Evolutionary conservation across 2,113 vertebrate species (phyloP), one percentile per base, ranked within the genome.

Genomic region (Philantomba maxwellii): DNA sequence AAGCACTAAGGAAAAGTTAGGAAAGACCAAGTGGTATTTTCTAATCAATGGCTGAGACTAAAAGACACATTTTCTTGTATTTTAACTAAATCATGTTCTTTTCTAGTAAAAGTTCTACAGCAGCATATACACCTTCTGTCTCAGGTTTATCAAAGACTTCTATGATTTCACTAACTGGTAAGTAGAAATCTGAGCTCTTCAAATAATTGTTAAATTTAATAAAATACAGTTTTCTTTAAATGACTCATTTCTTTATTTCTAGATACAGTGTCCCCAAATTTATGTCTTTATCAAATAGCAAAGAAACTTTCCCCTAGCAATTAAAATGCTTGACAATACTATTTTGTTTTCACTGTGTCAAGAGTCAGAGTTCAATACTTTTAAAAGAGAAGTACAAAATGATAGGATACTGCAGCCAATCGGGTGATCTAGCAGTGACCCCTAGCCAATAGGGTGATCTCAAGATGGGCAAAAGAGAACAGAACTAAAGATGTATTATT

Each of bases 101-200:
- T 98, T 98, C 30, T 64, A 99, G 99, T 98, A 99, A 98, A 98
- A 98, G 87, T 90, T 98, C 98, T 96, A 73, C 98, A 95, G 66
- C 96, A 94, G 97, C 97, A 51, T 98, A 98, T 85, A 30, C 98
- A 30, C 26, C 98, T 87, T 97, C 98, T 53, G 55, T 98, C 58
- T 97, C 98, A 94, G 98, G 98, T 96, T 88, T 98, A 43, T 96
- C 98, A 75, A 99, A 99, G 96, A 97, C 97, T 84, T 97, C 98
- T 91, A 33, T 98, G 97, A 92, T 99, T 60, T 98, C 99, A 49
- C 98, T 99, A 93, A 97, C 95, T 92, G 99, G 99, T 99, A 97
- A 99, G 99, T 98, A 97, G n/a, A 86, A 70, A 66, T 36, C 30
- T 49, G 57, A 80, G 13, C 23, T 62, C n/a, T 94, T 95, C 30